Conservation (phyloP, 1,140 invertebrate genomes). For the Himalopsyche phryganea region DNA sequence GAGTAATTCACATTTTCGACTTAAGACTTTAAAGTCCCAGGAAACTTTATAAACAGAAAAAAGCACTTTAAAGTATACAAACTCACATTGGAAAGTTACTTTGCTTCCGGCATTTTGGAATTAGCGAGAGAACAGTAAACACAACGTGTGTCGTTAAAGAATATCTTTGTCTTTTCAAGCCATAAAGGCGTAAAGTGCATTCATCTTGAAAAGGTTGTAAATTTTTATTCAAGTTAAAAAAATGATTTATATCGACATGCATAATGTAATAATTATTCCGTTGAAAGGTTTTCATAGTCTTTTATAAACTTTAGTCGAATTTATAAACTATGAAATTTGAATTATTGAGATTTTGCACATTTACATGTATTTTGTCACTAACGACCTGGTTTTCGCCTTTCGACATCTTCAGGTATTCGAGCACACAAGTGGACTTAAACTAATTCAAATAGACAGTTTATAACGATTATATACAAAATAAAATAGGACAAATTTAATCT, state of each 20-base stretch:
- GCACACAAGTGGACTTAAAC: too few species aligned
- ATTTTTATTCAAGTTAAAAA: not conserved
- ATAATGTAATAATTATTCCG: too few species aligned
- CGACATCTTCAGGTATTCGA: too few species aligned
- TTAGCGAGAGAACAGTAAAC: slow-evolving; percentile 17
- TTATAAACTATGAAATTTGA: too few species aligned
- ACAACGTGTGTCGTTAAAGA: slow-evolving; percentile 20
- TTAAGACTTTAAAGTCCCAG: slow-evolving; percentile 13
- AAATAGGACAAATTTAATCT: too few species aligned
- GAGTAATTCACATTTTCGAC: slow-evolving; percentile 21
- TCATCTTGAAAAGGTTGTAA: slow-evolving; percentile 1
- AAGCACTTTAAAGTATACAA: slow-evolving; percentile 31
- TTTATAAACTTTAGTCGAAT: too few species aligned
- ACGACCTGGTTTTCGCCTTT: too few species aligned
- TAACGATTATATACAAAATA: too few species aligned
- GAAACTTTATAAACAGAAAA: slow-evolving; percentile 31
- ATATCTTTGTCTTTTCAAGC: slow-evolving; percentile 3
- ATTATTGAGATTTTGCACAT: too few species aligned
- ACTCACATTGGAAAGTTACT: slow-evolving; percentile 18
- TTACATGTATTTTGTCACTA: too few species aligned
- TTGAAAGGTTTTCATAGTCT: too few species aligned
- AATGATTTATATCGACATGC: not conserved
- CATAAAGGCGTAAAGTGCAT: not conserved
- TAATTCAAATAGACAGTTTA: too few species aligned
- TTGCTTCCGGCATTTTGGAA: slow-evolving; percentile 16